Conservation (phyloP, 1,140 invertebrate species). For the Colletes latitarsis region DNA sequence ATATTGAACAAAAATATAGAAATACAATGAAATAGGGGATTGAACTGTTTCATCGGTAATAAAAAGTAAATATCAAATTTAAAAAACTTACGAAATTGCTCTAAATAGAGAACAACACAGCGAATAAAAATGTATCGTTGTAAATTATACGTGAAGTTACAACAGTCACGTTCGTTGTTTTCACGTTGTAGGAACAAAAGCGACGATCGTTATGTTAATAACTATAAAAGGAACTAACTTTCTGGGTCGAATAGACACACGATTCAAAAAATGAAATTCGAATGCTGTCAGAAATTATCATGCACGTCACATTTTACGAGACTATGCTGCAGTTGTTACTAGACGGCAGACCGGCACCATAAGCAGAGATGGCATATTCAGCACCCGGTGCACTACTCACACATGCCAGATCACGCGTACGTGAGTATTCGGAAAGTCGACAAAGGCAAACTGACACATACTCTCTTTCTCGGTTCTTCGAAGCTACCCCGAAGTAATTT, state of each 20-base stretch:
- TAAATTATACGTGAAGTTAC: conserved; percentile 14
- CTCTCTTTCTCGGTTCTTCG: too few species aligned
- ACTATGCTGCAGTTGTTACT: conserved; percentile 45
- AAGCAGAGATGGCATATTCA: background rate
- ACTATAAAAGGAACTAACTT: background rate
- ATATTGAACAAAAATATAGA: background rate
- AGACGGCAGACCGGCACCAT: background rate
- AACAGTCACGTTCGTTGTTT: conserved; percentile 18
- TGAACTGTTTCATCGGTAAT: background rate
- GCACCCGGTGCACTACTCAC: too few species aligned
- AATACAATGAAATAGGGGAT: background rate
- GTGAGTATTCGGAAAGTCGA: too few species aligned
- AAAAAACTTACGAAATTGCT: background rate
- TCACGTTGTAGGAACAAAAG: background rate
- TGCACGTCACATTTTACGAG: conserved; percentile 60
- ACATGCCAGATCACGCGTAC: too few species aligned
- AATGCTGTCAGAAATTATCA: conserved; percentile 59
- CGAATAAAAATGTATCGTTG: conserved; percentile 19
- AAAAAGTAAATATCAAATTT: background rate
- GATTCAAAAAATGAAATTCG: conserved; percentile 53
- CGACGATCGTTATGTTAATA: background rate
- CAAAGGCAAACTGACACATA: too few species aligned
- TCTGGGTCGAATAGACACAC: background rate
- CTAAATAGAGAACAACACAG: conserved; percentile 13
- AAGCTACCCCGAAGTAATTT: too few species aligned